Percentiles rank a stretch among this genome's conserved stretches.
These are phyloP conservation scores for Amphipoea lucens DNA, from an alignment of 2,888 invertebrate species.

Conservation along the genomic window DNA sequence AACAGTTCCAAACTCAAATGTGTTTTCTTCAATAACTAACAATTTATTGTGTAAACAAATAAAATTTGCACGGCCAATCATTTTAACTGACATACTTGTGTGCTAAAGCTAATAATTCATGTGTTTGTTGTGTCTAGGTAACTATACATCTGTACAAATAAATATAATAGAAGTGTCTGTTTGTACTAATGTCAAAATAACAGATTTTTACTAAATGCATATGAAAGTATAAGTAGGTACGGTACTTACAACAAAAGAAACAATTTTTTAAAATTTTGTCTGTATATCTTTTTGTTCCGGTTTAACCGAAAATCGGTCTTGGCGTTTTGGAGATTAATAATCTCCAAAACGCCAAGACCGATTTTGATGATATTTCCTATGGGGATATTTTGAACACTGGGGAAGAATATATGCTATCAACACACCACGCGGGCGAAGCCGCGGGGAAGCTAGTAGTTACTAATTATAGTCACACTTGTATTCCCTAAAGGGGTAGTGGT, in stretches of 20 bases:
- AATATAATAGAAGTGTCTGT: no score
- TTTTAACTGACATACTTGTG: slow-evolving; percentile 9
- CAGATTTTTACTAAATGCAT: no score
- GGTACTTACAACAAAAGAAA: no score
- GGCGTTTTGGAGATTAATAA: no score
- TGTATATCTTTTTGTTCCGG: no score
- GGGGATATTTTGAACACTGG: background rate
- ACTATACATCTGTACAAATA: background rate
- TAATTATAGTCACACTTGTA: background rate
- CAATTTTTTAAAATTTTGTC: no score
- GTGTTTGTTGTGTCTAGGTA: slow-evolving; percentile 1
- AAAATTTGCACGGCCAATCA: background rate
- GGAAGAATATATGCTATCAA: no score
- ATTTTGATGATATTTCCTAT: background rate
- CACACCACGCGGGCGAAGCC: no score
- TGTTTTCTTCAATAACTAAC: slow-evolving; percentile 1
- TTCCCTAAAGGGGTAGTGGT: background rate
- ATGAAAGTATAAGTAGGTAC: no score
- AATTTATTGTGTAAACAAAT: background rate
- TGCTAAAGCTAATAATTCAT: background rate
- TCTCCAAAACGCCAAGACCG: no score
- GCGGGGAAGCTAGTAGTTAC: background rate
- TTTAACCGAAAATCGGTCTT: no score
- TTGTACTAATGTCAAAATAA: no score
- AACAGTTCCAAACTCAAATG: background rate